Conservation (phyloP, 1,140 invertebrate genomes). For the Dendrolimus kikuchii region DNA sequence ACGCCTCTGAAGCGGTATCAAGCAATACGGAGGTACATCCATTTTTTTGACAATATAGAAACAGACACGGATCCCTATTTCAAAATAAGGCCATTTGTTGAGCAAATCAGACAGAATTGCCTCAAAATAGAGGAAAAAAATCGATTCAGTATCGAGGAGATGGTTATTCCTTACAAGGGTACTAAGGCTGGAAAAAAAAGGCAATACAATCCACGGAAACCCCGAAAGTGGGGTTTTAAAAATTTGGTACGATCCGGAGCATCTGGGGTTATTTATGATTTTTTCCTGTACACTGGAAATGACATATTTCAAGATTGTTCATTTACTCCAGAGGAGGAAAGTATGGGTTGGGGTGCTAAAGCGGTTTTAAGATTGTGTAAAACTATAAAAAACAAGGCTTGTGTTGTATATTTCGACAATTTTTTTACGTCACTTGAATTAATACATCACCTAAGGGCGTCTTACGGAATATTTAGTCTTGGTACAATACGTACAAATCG, state of each 20-base stretch:
- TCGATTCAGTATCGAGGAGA: slow-evolving; percentile 22
- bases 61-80: slow-evolving; percentile 21
- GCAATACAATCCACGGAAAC: slow-evolving; percentile 5
- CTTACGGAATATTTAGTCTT: slow-evolving; percentile 4
- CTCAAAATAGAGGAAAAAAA: slow-evolving; percentile 18
- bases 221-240: slow-evolving; percentile 18
- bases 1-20: slow-evolving; percentile 29
- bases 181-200: slow-evolving; percentile 25
- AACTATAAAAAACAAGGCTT: slow-evolving; percentile 7
- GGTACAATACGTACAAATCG: slow-evolving; percentile 3
- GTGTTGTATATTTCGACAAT: slow-evolving; percentile 6
- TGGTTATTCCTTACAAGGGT: slow-evolving; percentile 23
- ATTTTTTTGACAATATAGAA: slow-evolving; percentile 20
- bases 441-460: neutral
- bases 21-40: slow-evolving; percentile 25
- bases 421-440: slow-evolving; percentile 6
- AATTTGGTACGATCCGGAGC: slow-evolving; percentile 13
- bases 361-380: slow-evolving; percentile 9
- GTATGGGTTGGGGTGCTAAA: slow-evolving; percentile 13
- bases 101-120: slow-evolving; percentile 28
- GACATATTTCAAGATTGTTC: slow-evolving; percentile 10
- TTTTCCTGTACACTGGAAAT: slow-evolving; percentile 13
- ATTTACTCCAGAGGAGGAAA: slow-evolving; percentile 14
- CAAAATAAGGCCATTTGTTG: slow-evolving; percentile 22
- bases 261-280: slow-evolving; percentile 16